Evolutionary conservation across 2,888 invertebrate species (phyloP).

Genomic region (Platycheirus rosarum): DNA sequence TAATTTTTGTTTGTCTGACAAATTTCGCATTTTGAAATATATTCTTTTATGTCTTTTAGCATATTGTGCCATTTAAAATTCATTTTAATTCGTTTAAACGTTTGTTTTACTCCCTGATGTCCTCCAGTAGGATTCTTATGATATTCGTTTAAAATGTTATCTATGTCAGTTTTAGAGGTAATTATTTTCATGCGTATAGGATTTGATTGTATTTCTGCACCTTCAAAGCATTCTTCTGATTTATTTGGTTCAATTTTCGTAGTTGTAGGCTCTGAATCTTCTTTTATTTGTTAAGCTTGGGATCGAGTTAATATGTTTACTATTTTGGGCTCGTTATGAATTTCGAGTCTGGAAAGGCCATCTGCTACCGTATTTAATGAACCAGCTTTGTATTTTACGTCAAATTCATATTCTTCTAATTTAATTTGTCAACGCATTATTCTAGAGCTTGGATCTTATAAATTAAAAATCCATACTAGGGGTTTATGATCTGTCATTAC

Average conservation of each 20-base stretch:
- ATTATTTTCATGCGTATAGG: neutral
- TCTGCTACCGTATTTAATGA: conserved; percentile 8
- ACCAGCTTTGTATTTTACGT: conserved; percentile 12
- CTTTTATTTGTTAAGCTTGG: neutral
- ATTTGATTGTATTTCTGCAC: neutral
- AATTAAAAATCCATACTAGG: conserved; percentile 20
- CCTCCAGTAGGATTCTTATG: conserved; percentile 6
- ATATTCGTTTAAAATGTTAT: conserved; percentile 1
- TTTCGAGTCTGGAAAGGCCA: conserved; percentile 5
- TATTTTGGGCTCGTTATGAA: neutral
- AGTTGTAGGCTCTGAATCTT: neutral
- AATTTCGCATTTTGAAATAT: conserved; percentile 14
- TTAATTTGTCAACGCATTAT: neutral
- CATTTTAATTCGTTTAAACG: conserved; percentile 2
- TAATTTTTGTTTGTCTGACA: conserved; percentile 22
- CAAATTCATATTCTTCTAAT: conserved; percentile 14
- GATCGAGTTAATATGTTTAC: conserved; percentile 11
- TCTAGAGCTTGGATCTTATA: conserved; percentile 6
- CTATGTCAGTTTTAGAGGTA: neutral
- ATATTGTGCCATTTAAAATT: conserved; percentile 9
- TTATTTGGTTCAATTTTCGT: neutral
- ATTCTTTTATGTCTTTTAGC: conserved; percentile 18
- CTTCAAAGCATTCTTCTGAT: neutral
- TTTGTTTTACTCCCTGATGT: conserved; percentile 1
- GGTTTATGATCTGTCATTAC: conserved; percentile 19